A percentile compares a stretch with the other conserved stretches of the same genome.
Evolutionary conservation across 2,113 vertebrate species (phyloP).

Genomic region (Gobiocypris rarus): DNA sequence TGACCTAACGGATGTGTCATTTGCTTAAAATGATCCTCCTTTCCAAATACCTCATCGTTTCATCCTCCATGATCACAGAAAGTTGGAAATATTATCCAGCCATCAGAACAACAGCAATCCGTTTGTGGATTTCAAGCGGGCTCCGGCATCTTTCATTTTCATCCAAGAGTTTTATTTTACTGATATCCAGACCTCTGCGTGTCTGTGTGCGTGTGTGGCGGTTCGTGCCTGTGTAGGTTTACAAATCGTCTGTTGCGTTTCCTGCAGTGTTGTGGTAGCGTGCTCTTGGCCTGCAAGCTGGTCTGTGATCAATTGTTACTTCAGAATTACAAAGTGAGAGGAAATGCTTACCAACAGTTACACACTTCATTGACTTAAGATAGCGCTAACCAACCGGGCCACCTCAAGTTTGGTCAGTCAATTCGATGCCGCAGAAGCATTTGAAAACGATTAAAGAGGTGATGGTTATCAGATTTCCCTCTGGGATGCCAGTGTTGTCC

Average conservation of each 20-base stretch:
- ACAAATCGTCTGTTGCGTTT: slow-evolving; percentile 55
- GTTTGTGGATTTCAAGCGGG: slow-evolving; percentile 1
- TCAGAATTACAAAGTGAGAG: slow-evolving; percentile 56
- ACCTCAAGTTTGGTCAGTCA: slow-evolving; percentile 45
- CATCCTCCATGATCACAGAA: slow-evolving; percentile 15
- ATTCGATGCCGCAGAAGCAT: slow-evolving; percentile 56
- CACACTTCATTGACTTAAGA: slow-evolving; percentile 57
- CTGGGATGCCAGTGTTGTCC: slow-evolving; percentile 35
- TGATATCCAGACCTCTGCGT: slow-evolving; percentile 28
- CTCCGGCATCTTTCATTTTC: slow-evolving; percentile 34
- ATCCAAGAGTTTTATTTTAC: slow-evolving; percentile 42
- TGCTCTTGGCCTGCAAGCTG: slow-evolving; percentile 30
- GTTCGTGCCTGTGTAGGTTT: slow-evolving; percentile 40
- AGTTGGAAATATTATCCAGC: slow-evolving; percentile 40
- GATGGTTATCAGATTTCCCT: slow-evolving; percentile 70
- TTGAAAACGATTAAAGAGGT: slow-evolving; percentile 73
- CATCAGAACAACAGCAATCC: background rate
- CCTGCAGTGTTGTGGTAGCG: slow-evolving; percentile 52
- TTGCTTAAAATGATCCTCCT: background rate
- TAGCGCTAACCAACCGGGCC: slow-evolving; percentile 46
- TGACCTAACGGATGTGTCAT: background rate
- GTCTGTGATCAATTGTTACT: slow-evolving; percentile 59
- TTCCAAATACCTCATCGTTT: slow-evolving; percentile 17
- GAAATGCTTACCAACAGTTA: slow-evolving; percentile 54
- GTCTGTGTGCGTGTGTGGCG: slow-evolving; percentile 19